These are phyloP conservation scores for Panopea generosa DNA, from an alignment of 2,888 invertebrate genomes.

Conservation along the genomic window DNA sequence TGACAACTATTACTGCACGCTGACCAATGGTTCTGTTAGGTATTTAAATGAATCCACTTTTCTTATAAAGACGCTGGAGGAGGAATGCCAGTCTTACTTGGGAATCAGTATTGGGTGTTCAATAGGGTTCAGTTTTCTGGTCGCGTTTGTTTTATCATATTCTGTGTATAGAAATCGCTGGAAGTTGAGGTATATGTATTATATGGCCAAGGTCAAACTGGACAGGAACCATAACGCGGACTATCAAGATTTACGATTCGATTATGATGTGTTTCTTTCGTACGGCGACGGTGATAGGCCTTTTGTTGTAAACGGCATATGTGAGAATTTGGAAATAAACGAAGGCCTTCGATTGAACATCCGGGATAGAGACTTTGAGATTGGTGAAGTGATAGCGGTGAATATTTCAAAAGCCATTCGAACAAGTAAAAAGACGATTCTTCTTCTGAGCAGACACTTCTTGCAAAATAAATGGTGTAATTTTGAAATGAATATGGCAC, in stretches of 20 bases:
- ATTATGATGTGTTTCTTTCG: conserved; percentile 68
- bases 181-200: conserved; percentile 52
- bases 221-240: conserved; percentile 10
- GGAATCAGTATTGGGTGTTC: conserved; percentile 26
- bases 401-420: conserved; percentile 67
- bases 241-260: conserved; percentile 41
- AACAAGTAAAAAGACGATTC: conserved; percentile 66
- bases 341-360: conserved; percentile 38
- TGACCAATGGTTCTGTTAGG: conserved; percentile 23
- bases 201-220: conserved; percentile 54
- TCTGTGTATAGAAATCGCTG: conserved; percentile 41
- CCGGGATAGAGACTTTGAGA: conserved; percentile 65
- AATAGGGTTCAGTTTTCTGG: conserved; percentile 17
- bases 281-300: conserved; percentile 63
- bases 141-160: conserved; percentile 26
- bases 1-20: conserved; percentile 38
- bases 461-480: conserved; percentile 67
- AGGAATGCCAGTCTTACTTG: conserved; percentile 42
- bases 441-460: conserved; percentile 63
- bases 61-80: conserved; percentile 20
- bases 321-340: conserved; percentile 52
- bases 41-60: conserved; percentile 23
- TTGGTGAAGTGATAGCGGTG: conserved; percentile 62
- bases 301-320: conserved; percentile 55
- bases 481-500: conserved; percentile 70